phyloP scores from a whole-genome alignment of 2,113 vertebrate species.

The Scomber scombrus region DNA sequence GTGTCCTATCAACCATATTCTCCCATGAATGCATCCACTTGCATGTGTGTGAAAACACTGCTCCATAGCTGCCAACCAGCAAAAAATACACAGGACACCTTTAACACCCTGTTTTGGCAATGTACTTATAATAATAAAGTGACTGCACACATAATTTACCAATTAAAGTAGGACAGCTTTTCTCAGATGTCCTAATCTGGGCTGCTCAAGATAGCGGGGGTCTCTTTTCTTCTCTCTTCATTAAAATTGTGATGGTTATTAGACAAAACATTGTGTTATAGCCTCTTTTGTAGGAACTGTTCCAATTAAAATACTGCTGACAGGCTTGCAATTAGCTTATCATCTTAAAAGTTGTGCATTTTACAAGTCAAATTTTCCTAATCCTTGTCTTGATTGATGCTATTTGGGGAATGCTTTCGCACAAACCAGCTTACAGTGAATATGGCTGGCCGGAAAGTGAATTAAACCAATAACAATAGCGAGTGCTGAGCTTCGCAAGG shows the following conservation, averaged over 20 bases:
- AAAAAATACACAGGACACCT: too few relatives aligned
- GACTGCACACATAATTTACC: too few relatives aligned
- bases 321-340: neutral
- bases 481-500: neutral
- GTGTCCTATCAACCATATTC: too few relatives aligned
- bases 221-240: neutral
- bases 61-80: too few relatives aligned
- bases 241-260: neutral
- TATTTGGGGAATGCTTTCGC: neutral
- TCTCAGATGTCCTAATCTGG: too few relatives aligned
- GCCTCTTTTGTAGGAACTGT: neutral
- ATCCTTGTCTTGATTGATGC: slow-evolving; percentile 1
- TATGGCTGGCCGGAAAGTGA: neutral
- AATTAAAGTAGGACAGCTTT: neutral
- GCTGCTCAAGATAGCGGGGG: neutral
- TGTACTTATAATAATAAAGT: too few relatives aligned
- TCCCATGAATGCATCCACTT: too few relatives aligned
- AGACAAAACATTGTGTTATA: neutral
- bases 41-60: too few relatives aligned
- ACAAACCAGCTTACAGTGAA: neutral
- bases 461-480: neutral
- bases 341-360: neutral
- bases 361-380: neutral
- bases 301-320: slow-evolving; percentile 10
- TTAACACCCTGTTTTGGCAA: too few relatives aligned